These are phyloP conservation scores for Trachymyrmex septentrionalis DNA, from an alignment of 1,140 invertebrate species.

Conservation along the genomic window DNA sequence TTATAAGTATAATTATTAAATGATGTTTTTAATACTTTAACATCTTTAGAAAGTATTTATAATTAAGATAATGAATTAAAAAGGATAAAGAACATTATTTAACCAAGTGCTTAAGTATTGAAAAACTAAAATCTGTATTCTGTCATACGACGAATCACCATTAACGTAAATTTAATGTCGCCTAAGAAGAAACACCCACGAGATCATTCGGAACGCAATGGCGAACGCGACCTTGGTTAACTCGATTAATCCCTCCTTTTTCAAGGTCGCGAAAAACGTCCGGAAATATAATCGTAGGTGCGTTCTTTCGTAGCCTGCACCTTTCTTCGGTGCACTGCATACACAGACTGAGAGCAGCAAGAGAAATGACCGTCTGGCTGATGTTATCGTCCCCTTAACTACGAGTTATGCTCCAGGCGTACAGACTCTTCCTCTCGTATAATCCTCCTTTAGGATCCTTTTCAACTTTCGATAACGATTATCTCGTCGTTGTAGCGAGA, in stretches of 20 bases:
- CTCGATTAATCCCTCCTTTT: constrained; percentile 59
- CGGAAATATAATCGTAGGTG: constrained; percentile 48
- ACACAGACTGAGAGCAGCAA: constrained; percentile 62
- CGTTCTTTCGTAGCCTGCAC: not conserved
- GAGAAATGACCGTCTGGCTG: constrained; percentile 78
- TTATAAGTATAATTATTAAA: too few relatives aligned
- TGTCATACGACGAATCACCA: not conserved
- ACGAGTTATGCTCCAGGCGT: constrained; percentile 53
- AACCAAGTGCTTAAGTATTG: too few relatives aligned
- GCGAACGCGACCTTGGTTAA: constrained; percentile 64
- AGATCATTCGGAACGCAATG: not conserved
- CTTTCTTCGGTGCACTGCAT: constrained; percentile 21
- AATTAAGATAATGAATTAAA: too few relatives aligned
- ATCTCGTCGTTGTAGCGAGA: constrained; percentile 19
- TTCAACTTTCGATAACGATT: constrained; percentile 48
- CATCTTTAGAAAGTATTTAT: too few relatives aligned
- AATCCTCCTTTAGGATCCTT: constrained; percentile 10
- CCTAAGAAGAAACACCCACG: constrained; percentile 6
- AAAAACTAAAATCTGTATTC: not conserved
- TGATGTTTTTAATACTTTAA: too few relatives aligned
- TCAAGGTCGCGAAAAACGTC: constrained; percentile 65
- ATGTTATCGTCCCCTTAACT: constrained; percentile 77
- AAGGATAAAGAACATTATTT: too few relatives aligned
- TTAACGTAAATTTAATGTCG: constrained; percentile 9
- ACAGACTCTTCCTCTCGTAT: constrained; percentile 63